Percentiles rank a stretch among this genome's conserved stretches.
Evolutionary conservation across 1,140 invertebrate species (phyloP).

Genomic region (honey bee (Apis mellifera)): Amel_HAv3.1 CM009938.2:9779001-9779500

Average conservation of each 20-base stretch:
- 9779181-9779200: too few species aligned
- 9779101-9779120: too few species aligned
- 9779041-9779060: not conserved
- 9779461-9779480: conserved; percentile 41
- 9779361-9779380: accelerated
- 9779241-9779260: too few species aligned
- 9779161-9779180: too few species aligned
- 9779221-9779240: too few species aligned
- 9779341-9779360: not conserved
- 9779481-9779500: conserved; percentile 57
- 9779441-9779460: not conserved
- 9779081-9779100: not conserved
- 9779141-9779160: too few species aligned
- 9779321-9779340: not conserved
- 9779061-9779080: not conserved
- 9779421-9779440: not conserved
- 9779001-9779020: conserved; percentile 28
- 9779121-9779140: too few species aligned
- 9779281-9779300: too few species aligned
- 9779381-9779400: not conserved
- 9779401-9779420: not conserved
- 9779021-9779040: not conserved
- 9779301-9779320: too few species aligned
- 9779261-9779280: too few species aligned
- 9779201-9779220: too few species aligned